These are phyloP conservation scores for Dexiosoma caninum DNA, from an alignment of 2,888 invertebrate genomes.

Conservation along the genomic window DNA sequence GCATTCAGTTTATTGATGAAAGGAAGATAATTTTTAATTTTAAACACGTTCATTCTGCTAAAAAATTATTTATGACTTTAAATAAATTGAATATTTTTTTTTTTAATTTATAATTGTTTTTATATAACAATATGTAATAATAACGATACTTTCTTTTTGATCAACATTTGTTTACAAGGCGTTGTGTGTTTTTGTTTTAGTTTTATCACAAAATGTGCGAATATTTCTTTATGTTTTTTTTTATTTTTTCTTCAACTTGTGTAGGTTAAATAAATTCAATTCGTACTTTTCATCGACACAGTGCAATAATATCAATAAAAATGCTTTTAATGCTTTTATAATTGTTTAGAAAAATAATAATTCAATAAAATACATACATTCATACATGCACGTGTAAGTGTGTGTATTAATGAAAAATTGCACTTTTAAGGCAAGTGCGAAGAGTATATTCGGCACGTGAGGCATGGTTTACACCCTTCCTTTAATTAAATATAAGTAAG, in stretches of 20 bases:
- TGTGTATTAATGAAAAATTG: neutral
- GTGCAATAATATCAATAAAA: neutral
- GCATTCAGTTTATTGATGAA: neutral
- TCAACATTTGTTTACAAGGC: neutral
- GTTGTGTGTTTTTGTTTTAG: no score
- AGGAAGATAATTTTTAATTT: neutral
- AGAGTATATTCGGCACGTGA: neutral
- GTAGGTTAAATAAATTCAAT: neutral
- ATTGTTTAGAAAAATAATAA: neutral
- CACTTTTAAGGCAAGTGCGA: neutral
- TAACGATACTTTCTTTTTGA: constrained; percentile 34
- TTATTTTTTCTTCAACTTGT: neutral
- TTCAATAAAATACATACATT: neutral
- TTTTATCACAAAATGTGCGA: constrained; percentile 14
- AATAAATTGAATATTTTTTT: neutral
- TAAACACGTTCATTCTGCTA: constrained; percentile 17
- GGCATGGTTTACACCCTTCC: neutral
- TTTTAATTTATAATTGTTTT: neutral
- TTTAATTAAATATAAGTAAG: neutral
- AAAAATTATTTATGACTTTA: neutral
- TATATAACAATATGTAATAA: neutral
- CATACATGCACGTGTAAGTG: neutral
- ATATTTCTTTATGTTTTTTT: neutral
- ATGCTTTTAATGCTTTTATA: neutral
- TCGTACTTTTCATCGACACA: neutral